These are phyloP conservation scores for Tetragnatha montana DNA, from an alignment of 2,888 invertebrate genomes.

Conservation along the genomic window DNA sequence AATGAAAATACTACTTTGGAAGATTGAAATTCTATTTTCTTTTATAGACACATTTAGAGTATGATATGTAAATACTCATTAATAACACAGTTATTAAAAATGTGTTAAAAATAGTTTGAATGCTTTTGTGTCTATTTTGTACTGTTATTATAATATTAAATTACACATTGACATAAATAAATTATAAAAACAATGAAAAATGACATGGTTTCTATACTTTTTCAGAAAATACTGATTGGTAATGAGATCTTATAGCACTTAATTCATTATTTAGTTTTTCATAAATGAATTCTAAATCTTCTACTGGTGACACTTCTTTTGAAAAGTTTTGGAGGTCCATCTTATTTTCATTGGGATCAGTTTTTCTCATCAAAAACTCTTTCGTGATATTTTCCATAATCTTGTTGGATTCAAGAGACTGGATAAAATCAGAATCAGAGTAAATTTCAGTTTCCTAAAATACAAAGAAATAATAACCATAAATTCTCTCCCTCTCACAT, in stretches of 20 bases:
- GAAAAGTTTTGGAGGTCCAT: not conserved
- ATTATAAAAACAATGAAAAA: not conserved
- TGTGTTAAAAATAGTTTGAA: not conserved
- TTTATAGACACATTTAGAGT: not conserved
- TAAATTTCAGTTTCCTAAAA: constrained; percentile 11
- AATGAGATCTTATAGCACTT: constrained; percentile 4
- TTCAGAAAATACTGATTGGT: constrained; percentile 24
- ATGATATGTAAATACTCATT: not conserved
- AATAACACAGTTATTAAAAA: not conserved
- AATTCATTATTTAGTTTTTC: constrained; percentile 33
- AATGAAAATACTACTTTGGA: not conserved
- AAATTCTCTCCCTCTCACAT: not conserved
- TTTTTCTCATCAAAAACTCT: not conserved
- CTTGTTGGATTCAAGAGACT: constrained; percentile 20
- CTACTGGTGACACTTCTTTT: not conserved
- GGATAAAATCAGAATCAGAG: not conserved
- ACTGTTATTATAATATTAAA: not conserved
- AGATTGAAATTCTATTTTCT: not conserved
- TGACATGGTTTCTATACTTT: not conserved
- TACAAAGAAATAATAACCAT: not conserved
- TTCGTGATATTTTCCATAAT: constrained; percentile 25
- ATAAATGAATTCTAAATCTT: constrained; percentile 41
- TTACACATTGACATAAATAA: not conserved
- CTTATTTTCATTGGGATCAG: not conserved
- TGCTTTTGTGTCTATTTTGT: not conserved